These are phyloP conservation scores for Clarias macrocephalus DNA, from an alignment of 2,113 vertebrate genomes.

Conservation along the genomic window DNA sequence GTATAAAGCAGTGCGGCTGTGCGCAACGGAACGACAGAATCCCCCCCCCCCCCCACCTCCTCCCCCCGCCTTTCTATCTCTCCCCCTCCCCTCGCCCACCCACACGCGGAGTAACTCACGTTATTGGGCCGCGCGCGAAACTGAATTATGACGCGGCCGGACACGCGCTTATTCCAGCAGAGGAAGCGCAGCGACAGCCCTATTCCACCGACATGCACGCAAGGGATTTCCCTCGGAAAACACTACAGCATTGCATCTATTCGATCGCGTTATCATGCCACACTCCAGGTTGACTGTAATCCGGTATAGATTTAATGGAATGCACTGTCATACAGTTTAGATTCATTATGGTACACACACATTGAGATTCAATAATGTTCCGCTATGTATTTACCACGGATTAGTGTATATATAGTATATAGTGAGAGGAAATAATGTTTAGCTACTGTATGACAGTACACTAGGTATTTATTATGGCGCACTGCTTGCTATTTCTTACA, in stretches of 20 bases:
- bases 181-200: not conserved
- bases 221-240: conserved; percentile 15
- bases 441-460: no score
- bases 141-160: conserved; percentile 26
- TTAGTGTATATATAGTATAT: no score
- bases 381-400: not conserved
- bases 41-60: conserved; percentile 13
- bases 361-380: not conserved
- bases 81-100: conserved; percentile 60
- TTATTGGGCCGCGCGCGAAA: conserved; percentile 40
- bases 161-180: not conserved
- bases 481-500: no score
- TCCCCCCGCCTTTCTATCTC: not conserved
- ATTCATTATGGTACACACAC: not conserved
- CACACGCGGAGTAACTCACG: conserved; percentile 57
- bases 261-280: not conserved
- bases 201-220: not conserved
- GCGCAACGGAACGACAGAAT: conserved; percentile 54
- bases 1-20: conserved; percentile 59
- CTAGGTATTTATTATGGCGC: no score
- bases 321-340: not conserved
- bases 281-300: not conserved
- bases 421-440: no score
- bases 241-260: not conserved
- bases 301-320: not conserved